Evolutionary conservation across 2,113 vertebrate species (phyloP).

Genomic region (Cygnus buccinator): DNA sequence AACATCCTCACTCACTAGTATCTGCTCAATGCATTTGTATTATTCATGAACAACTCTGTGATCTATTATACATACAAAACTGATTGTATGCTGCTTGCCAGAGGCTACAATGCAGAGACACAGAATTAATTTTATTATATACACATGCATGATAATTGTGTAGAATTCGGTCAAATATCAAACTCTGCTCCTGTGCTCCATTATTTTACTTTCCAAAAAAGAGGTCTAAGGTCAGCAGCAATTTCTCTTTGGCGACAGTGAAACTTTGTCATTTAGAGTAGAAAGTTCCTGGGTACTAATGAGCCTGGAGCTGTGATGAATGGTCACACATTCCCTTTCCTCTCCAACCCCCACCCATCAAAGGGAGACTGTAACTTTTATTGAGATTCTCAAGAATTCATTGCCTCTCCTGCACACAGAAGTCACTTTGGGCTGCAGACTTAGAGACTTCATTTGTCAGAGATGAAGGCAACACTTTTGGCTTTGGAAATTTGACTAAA

Average conservation of each 20-base stretch:
- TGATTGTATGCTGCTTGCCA: slow-evolving; percentile 94
- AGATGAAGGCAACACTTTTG: background rate
- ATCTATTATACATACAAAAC: slow-evolving; percentile 99
- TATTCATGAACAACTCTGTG: slow-evolving; percentile 99
- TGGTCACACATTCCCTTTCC: slow-evolving; percentile 19
- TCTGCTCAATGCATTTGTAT: slow-evolving; percentile 95
- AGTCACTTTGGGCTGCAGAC: background rate
- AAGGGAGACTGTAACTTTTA: slow-evolving; percentile 61
- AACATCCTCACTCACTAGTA: slow-evolving; percentile 94
- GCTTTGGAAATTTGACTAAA: background rate
- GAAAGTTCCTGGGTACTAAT: slow-evolving; percentile 75
- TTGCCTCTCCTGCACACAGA: background rate
- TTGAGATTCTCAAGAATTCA: slow-evolving; percentile 39
- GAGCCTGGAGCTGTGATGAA: slow-evolving; percentile 65
- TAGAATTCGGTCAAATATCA: slow-evolving; percentile 93
- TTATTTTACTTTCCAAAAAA: slow-evolving; percentile 77
- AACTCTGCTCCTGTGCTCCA: slow-evolving; percentile 79
- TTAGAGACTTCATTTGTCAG: background rate
- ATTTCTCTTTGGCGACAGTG: slow-evolving; percentile 75
- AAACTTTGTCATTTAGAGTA: slow-evolving; percentile 76
- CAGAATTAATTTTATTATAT: slow-evolving; percentile 99
- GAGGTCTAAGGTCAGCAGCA: slow-evolving; percentile 75
- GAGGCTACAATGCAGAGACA: slow-evolving; percentile 91
- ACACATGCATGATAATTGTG: slow-evolving; percentile 99
- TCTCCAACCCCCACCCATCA: slow-evolving; percentile 44